Conservation (phyloP, 2,888 invertebrate genomes). For the Gandaritis pyraliata region DNA sequence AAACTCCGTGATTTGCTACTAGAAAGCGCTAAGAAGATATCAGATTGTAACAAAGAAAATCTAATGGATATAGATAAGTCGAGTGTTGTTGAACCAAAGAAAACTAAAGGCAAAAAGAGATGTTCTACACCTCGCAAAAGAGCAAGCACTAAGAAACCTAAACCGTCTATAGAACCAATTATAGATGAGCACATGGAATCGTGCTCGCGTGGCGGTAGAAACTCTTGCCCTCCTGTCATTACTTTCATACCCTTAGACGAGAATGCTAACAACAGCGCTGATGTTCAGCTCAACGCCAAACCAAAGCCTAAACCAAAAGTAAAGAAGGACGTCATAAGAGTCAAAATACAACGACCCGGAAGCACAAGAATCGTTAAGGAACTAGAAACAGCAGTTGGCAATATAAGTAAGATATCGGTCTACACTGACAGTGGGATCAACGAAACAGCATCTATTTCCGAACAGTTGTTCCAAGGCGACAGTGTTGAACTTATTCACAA, state of each 20-base stretch:
- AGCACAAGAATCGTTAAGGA: slow-evolving; percentile 13
- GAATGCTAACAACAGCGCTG: slow-evolving; percentile 39
- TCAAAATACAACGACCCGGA: slow-evolving; percentile 70
- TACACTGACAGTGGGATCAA: slow-evolving; percentile 65
- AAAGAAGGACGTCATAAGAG: slow-evolving; percentile 74
- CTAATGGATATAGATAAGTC: slow-evolving; percentile 45
- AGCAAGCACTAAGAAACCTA: slow-evolving; percentile 46
- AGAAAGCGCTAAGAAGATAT: slow-evolving; percentile 69
- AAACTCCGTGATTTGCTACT: slow-evolving; percentile 64
- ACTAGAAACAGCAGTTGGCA: slow-evolving; percentile 26
- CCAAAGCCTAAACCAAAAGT: slow-evolving; percentile 40
- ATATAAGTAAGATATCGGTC: slow-evolving; percentile 46
- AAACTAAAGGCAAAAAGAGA: slow-evolving; percentile 50
- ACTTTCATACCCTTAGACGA: slow-evolving; percentile 41
- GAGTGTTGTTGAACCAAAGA: slow-evolving; percentile 31
- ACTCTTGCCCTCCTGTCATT: slow-evolving; percentile 65
- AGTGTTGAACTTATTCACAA: slow-evolving; percentile 74
- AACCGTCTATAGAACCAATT: slow-evolving; percentile 50
- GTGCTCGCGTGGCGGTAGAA: slow-evolving; percentile 56
- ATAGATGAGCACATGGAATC: slow-evolving; percentile 64
- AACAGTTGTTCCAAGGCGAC: slow-evolving; percentile 48
- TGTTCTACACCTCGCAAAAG: slow-evolving; percentile 66
- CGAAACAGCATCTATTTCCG: slow-evolving; percentile 50
- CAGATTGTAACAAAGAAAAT: slow-evolving; percentile 30
- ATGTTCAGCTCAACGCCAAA: slow-evolving; percentile 41